These are phyloP conservation scores for Mormyrus iriodes DNA, from an alignment of 2,113 vertebrate genomes.

Conservation along the genomic window DNA sequence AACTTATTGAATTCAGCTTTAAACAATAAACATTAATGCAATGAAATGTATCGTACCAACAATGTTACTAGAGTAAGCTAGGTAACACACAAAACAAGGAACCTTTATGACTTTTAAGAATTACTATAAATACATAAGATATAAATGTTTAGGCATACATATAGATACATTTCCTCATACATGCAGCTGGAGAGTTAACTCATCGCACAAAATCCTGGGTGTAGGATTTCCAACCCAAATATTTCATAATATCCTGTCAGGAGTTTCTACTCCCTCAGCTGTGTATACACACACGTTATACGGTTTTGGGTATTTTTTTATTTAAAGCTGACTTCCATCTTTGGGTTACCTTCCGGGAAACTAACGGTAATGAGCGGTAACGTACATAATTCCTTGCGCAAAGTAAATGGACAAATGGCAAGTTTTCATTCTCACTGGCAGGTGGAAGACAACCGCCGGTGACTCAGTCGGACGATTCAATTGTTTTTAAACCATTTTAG, in stretches of 20 bases:
- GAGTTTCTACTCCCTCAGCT: background rate
- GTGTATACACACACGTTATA: background rate
- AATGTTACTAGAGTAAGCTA: background rate
- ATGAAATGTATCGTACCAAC: background rate
- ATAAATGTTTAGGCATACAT: background rate
- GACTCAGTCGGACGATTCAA: background rate
- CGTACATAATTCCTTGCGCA: no score
- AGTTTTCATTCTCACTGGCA: no score
- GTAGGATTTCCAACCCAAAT: background rate
- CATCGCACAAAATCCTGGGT: background rate
- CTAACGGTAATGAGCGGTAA: background rate
- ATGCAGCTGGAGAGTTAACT: background rate
- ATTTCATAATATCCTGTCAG: background rate
- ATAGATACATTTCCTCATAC: background rate
- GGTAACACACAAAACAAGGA: background rate
- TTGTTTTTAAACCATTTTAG: background rate
- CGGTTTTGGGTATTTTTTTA: background rate
- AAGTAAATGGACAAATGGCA: background rate
- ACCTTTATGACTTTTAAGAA: background rate
- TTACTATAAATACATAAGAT: background rate
- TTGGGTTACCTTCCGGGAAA: background rate
- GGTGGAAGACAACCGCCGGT: background rate
- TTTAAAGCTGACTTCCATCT: background rate
- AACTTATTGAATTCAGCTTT: background rate
- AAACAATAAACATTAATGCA: background rate